Conservation (phyloP, 1,140 invertebrate species). For the Brachionus rubens region DNA sequence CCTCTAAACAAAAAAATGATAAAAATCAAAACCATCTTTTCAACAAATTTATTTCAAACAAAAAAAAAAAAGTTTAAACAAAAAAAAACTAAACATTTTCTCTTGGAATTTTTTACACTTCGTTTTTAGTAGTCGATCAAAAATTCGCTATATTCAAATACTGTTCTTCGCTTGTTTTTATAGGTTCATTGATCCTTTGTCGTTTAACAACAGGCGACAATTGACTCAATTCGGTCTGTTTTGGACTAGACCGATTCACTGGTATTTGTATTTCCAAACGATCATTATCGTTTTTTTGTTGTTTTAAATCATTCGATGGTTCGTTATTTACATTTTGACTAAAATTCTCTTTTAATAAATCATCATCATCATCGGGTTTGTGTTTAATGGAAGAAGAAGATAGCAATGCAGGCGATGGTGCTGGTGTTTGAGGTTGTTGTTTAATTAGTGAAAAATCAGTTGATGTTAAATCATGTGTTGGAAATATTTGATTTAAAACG, state of each 20-base stretch:
- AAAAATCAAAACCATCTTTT: no score
- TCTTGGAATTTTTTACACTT: no score
- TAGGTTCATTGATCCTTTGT: not conserved
- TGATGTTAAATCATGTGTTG: not conserved
- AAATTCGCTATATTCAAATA: slow-evolving; percentile 31
- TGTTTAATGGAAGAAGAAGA: not conserved
- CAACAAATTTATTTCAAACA: no score
- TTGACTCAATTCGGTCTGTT: not conserved
- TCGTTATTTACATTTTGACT: not conserved
- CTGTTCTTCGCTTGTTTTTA: not conserved
- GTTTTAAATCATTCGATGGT: not conserved
- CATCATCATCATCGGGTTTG: not conserved
- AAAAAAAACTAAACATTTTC: no score
- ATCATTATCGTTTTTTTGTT: not conserved
- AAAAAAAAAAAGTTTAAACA: no score
- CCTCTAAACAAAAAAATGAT: no score
- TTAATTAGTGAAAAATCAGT: not conserved
- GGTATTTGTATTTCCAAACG: slow-evolving; percentile 16
- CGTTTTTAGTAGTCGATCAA: no score
- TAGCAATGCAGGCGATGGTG: not conserved
- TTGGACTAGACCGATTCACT: no score
- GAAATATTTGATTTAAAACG: slow-evolving; percentile 28
- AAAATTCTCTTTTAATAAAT: not conserved
- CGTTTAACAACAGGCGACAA: slow-evolving; percentile 10
- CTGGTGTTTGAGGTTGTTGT: not conserved